phyloP scores from a whole-genome alignment of 2,113 vertebrate species.

The Platysternon megacephalum region DNA sequence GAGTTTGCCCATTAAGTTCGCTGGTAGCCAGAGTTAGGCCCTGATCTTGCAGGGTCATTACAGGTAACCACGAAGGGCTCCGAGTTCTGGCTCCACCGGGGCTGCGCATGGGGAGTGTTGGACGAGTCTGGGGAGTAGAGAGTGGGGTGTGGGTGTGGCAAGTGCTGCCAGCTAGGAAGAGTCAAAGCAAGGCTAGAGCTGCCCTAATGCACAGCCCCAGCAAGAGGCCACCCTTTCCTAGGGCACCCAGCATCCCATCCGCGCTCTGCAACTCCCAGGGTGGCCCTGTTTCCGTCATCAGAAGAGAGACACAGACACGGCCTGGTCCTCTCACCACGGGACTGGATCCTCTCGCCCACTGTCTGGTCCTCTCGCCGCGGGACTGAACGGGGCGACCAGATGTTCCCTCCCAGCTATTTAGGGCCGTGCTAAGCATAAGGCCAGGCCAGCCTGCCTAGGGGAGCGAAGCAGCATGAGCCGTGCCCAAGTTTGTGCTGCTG shows the following conservation, averaged over 20 bases:
- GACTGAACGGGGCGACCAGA: background rate
- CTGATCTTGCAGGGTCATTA: no score
- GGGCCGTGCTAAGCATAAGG: background rate
- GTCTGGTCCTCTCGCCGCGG: background rate
- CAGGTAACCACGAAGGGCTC: no score
- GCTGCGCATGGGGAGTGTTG: no score
- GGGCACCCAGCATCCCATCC: background rate
- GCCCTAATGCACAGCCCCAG: background rate
- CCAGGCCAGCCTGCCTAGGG: background rate
- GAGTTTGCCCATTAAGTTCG: no score
- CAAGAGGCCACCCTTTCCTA: background rate
- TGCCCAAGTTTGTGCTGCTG: no score
- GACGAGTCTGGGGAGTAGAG: no score
- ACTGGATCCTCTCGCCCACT: no score
- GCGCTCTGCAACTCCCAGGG: background rate
- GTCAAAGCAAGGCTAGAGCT: background rate
- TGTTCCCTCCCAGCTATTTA: background rate
- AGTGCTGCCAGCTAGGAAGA: fast-evolving
- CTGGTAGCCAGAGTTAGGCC: no score
- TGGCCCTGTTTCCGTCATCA: fast-evolving
- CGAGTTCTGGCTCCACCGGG: no score
- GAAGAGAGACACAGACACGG: background rate
- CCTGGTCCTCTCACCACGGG: background rate
- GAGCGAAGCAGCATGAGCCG: background rate
- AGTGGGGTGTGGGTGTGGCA: background rate